Conservation (phyloP, 1,140 invertebrate genomes). For the Cyrtorhinus lividipennis region DNA sequence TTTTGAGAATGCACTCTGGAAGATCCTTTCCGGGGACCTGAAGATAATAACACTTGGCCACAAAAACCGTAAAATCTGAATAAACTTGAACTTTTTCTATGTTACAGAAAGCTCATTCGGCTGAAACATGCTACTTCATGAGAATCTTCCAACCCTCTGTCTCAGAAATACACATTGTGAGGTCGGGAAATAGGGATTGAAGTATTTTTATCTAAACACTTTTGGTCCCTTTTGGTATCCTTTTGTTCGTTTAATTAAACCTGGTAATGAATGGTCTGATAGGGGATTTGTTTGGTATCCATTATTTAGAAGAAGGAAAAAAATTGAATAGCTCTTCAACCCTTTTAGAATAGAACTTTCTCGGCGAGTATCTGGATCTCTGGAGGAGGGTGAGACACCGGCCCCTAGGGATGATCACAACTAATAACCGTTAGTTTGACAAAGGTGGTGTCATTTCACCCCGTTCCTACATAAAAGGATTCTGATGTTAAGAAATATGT, state of each 20-base stretch:
- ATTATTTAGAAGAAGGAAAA: neutral
- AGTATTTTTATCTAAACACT: too few species aligned
- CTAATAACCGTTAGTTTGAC: constrained; percentile 8
- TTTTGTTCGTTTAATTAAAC: constrained; percentile 5
- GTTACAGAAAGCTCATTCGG: too few species aligned
- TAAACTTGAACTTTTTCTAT: too few species aligned
- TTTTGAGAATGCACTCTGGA: too few species aligned
- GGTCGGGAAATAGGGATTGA: too few species aligned
- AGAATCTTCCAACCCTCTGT: too few species aligned
- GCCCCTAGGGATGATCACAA: constrained; percentile 1
- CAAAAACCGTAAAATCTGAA: too few species aligned
- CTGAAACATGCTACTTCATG: too few species aligned
- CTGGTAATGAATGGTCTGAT: neutral
- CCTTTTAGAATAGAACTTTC: neutral
- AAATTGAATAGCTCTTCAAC: constrained; percentile 9
- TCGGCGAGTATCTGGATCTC: neutral
- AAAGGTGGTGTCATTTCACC: constrained; percentile 11
- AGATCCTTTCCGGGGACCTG: too few species aligned
- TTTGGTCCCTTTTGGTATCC: neutral
- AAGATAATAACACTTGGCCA: too few species aligned
- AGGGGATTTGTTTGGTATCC: neutral
- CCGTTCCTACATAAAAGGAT: neutral
- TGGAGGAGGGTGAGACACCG: neutral
- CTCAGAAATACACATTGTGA: too few species aligned
- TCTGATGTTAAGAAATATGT: constrained; percentile 12